Base-by-base conservation (phyloP, 2,113 vertebrate species). In the Arenaria interpres region DNA sequence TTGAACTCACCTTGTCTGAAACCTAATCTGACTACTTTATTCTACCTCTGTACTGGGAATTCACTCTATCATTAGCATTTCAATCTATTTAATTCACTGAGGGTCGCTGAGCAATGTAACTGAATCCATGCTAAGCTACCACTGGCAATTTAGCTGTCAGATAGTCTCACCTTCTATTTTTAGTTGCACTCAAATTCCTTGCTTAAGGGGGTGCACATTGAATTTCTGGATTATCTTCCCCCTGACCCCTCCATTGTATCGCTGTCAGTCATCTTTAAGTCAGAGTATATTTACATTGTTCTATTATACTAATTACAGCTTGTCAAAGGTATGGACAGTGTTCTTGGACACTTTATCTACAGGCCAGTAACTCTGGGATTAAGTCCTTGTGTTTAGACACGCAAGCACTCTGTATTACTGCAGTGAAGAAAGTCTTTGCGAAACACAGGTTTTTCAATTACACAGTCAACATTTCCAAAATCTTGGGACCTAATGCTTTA, bases 61-160 rank as follows among this genome's bases (percentile, higher is more conserved):
- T 95, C 89, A 91, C 93, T 95, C 94, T 95, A 85, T 96, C 95
- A 97, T 97, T 97, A 96, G 96, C 96, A 97, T 97, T 97, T 97
- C 97, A 97, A 96, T 97, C 94, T 97, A 68, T 97, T 97, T 97
- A 97, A 97, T 97, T 97, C 96, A 97, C 95, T 85, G 93, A 97
- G 97, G 96, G 93, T 97, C 59, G 91, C 92, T 69, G 95, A 96
- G 96, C 95, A 95, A 92, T 92, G 96, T 96, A 97, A 97, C 96
- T 0, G 30, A 94, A 96, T 92, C 93, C 95, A 59, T 63, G 90
- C 93, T 96, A 96, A 97, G 88, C 91, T 69, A 96, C 94, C 94
- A 94, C 74, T 88, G 92, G 95, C 97, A 96, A 96, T 97, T 97
- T 97, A 89, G 89, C 92, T 97, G 94, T 97, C 96, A 97, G 69